These are phyloP conservation scores for Zootermopsis nevadensis DNA, from an alignment of 2,888 invertebrate species.

Conservation along the genomic window DNA sequence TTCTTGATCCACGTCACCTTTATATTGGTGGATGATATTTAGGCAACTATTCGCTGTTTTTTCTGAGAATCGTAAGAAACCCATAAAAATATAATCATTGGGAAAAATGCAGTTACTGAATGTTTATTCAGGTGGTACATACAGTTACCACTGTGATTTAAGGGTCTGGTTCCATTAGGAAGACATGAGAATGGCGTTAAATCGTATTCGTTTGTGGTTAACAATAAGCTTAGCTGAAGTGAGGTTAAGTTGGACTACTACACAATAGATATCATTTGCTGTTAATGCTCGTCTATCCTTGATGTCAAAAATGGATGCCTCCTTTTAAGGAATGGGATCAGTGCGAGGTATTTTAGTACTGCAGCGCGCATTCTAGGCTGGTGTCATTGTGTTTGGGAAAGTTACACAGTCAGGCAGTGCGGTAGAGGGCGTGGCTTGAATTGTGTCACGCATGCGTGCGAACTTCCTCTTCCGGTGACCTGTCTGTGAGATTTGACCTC, in stretches of 20 bases:
- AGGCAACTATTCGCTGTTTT: too few species aligned
- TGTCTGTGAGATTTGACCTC: constrained; percentile 19
- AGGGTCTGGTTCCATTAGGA: too few species aligned
- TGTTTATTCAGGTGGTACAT: too few species aligned
- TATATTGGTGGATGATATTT: too few species aligned
- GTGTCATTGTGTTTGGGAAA: background rate
- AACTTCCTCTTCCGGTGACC: constrained; percentile 34
- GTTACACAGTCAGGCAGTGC: too few species aligned
- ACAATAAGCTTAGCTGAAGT: background rate
- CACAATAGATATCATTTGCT: background rate
- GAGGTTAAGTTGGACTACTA: background rate
- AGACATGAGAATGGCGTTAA: too few species aligned
- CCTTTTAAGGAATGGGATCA: background rate
- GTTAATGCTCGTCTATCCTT: background rate
- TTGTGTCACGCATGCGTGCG: constrained; percentile 14
- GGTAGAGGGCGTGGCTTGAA: constrained; percentile 24
- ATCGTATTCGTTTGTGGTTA: background rate
- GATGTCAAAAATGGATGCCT: background rate
- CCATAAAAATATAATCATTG: too few species aligned
- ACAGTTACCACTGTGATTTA: too few species aligned
- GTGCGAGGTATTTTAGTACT: background rate
- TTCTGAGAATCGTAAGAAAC: too few species aligned
- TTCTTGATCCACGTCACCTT: too few species aligned
- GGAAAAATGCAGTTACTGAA: too few species aligned
- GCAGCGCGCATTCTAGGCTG: background rate